Evolutionary conservation across 64 coral and sea anemone genomes (phyloP).

Genomic region (Anthopleura sola): DNA sequence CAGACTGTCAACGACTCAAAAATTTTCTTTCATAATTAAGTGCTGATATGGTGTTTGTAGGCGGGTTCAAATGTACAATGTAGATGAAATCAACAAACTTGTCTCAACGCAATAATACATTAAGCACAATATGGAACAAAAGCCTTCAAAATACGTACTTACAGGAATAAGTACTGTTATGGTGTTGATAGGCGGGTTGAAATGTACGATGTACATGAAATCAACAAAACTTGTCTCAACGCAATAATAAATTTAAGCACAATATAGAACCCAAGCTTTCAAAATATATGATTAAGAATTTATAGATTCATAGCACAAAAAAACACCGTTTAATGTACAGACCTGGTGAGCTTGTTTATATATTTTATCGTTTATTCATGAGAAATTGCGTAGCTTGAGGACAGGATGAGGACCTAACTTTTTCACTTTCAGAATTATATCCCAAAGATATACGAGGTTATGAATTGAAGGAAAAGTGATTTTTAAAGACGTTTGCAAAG

Average conservation of each 20-base stretch:
- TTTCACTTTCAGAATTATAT: neutral
- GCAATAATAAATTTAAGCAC: neutral
- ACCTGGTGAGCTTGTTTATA: neutral
- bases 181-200: neutral
- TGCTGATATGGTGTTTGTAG: neutral
- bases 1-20: too few species aligned
- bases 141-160: neutral
- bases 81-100: neutral
- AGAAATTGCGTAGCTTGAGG: neutral
- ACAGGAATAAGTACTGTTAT: neutral
- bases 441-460: neutral
- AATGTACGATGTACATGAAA: neutral
- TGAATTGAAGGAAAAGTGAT: neutral
- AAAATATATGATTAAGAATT: neutral
- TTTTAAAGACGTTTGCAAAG: neutral
- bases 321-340: neutral
- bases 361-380: neutral
- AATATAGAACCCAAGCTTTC: neutral
- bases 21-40: too few species aligned
- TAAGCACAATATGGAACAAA: neutral
- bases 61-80: neutral
- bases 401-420: neutral
- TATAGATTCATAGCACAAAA: neutral
- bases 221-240: neutral
- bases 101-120: neutral